Base-by-base conservation (phyloP, 2,113 vertebrate species). In the Riparia riparia region DNA sequence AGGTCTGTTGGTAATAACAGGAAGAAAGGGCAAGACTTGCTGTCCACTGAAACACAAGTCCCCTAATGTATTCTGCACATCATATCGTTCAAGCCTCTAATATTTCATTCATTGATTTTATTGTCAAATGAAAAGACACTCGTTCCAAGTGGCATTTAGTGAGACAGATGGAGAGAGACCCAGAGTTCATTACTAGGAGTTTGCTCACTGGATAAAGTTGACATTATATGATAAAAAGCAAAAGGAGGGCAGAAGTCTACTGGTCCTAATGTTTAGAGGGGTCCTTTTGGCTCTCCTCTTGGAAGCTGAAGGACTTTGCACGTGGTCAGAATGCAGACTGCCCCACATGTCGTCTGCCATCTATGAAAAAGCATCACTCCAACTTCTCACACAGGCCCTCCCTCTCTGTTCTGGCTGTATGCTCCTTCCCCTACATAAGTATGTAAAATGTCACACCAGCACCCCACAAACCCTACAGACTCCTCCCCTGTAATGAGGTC, bases 41-140 rank as follows among this genome's bases (percentile, higher is more conserved):
- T 94, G 70, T 95, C 89, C 90, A 79, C 28, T 88, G 92, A 91
- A 98, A 95, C 49, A 79, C 57, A 50, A 63, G 28, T 53, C 76
- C 87, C 53, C 20, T 97, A 98, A 98, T 96, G 96, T 93, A 98
- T 98, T 98, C 98, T 65, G 89, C 41, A 93, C 95, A 96, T 96
- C 92, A 85, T 87, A 80, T 69, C 15, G 14, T 94, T 92, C 92
- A 94, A 93, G 93, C 83, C 82, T 94, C 96, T 54, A 96, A 98
- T 98, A 98, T 98, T 98, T 98, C 98, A 98, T 83, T 96, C 97
- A 98, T 98, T 97, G 98, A 98, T 98, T 98, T 98, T 98, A 98
- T 95, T 98, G 98, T 98, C 98, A 98, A 97, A 98, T 89, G 95
- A 97, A 98, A 98, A 98, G 97, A 96, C 18, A 5, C 96, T 96